Base-by-base conservation (phyloP, 2,113 vertebrate genomes). In the Neoarius graeffei region DNA sequence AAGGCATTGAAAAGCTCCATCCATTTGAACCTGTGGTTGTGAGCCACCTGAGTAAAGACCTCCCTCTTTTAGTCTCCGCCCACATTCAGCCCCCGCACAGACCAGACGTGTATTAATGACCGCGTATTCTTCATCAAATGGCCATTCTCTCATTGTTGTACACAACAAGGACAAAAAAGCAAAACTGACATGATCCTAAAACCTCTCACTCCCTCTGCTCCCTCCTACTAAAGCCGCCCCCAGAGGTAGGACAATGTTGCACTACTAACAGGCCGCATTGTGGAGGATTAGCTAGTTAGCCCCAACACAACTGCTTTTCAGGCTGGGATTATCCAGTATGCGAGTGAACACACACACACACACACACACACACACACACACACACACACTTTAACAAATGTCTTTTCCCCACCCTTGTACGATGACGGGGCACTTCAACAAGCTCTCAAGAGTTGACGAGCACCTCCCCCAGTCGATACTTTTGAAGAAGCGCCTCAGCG, bases 401-500 rank as follows among this genome's bases (percentile, higher is more conserved):
- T 90, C 93, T 93, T 93, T 94, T 93, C 94, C 93, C 91, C 89
- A 80, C 92, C 92, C 91, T 87, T 86, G 86, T 88, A 92, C 92
- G 93, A 89, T 88, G 90, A 81, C 89, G 48, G 89, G 90, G 85
- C 93, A 92, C 93, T 94, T 94, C 86, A 93, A 90, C 92, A 89
- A 93, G 91, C 95, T 93, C 94, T 95, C 84, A 81, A 94, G 91
- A 93, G 93, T 89, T 89, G 79, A 88, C 85, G 62, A 92, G 81
- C 92, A 86, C 94, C 87, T 83, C 94, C 95, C 89, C 91, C 80
- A 5, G 7, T 91, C 92, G 91, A 93, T 94, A 93, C 93, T 92
- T 94, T 96, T 95, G 96, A 96, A 95, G 86, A 90, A 91, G 86
- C 59, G 54, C 95, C 97, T 94, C 93, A 92, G 91, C 88, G 88